Evolutionary conservation across 2,888 invertebrate species (phyloP).

Genomic region (Machimus rusticus): DNA sequence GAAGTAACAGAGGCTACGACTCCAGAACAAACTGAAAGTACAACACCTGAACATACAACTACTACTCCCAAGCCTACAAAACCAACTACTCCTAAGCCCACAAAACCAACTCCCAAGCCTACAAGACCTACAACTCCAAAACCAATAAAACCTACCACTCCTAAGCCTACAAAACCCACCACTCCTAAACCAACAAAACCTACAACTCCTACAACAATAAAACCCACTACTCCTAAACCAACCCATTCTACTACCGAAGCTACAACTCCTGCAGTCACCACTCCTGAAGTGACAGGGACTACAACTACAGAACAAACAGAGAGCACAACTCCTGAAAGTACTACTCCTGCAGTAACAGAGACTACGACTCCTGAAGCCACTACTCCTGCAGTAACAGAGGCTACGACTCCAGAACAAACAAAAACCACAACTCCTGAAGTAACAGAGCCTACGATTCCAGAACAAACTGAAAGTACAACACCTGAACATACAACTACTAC

Average conservation of each 20-base stretch:
- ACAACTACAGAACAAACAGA: background rate
- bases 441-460: background rate
- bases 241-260: too few relatives aligned
- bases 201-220: background rate
- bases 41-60: too few relatives aligned
- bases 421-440: background rate
- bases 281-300: background rate
- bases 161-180: background rate
- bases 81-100: background rate
- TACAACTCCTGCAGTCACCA: too few relatives aligned
- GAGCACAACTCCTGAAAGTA: background rate
- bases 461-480: too few relatives aligned
- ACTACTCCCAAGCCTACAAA: background rate
- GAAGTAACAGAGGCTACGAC: background rate
- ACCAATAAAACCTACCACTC: background rate
- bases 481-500: background rate
- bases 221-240: too few relatives aligned
- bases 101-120: background rate
- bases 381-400: background rate
- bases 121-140: background rate
- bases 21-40: background rate
- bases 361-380: background rate
- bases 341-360: too few relatives aligned
- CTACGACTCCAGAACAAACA: background rate
- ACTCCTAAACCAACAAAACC: background rate